Base-by-base conservation (phyloP, 2,113 vertebrate genomes). In the Cynocephalus volans region DNA sequence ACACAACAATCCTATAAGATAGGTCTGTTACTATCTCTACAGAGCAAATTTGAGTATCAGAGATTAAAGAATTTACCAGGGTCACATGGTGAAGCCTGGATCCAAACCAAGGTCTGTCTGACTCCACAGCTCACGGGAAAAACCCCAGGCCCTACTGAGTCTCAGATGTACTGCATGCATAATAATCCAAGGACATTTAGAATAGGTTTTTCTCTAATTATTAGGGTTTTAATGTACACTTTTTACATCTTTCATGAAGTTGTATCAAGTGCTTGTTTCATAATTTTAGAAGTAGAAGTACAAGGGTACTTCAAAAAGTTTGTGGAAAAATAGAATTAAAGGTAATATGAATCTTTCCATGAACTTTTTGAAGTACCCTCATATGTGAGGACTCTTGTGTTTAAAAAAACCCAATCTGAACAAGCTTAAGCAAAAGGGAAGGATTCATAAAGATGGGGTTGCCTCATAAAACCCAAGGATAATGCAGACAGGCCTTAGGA, bases 371-470 rank as follows among this genome's bases (percentile, higher is more conserved):
- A 41, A 41, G 41, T 41, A 41, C 41, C 41, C 41, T 41, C 28
- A 24, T 52, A 79, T 92, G 73, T 88, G 91, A 85, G 89, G 36
- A 92, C 45, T 93, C 58, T 6, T 86, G 70, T 95, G 33, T 77
- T 15, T 93, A 97, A 95, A 89, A 56, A 97, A 54, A 90, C 11
- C 31, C 48, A 80, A 88, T 94, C 54, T 95, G 75, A 95, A 96
- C 56, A 96, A 90, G 41, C 7, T 91, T 88, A 82, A 84, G 72
- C 50, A 93, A 83, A 67, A 92, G 95, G 65, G 21, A 14, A 13
- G 11, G 60, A 96, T 76, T 95, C 84, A 81, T 72, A 88, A 95
- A 95, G 36, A 92, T 81, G 26, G 23, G 18, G 23, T 41, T 45
- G 41, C 69, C n/a, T 96, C 79, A 97, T 33, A 92, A 86, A 95